A percentile compares a stretch with the other conserved stretches of the same genome.
phyloP scores from a whole-genome alignment of 2,113 vertebrate species.

The Athene cunicularia region DNA sequence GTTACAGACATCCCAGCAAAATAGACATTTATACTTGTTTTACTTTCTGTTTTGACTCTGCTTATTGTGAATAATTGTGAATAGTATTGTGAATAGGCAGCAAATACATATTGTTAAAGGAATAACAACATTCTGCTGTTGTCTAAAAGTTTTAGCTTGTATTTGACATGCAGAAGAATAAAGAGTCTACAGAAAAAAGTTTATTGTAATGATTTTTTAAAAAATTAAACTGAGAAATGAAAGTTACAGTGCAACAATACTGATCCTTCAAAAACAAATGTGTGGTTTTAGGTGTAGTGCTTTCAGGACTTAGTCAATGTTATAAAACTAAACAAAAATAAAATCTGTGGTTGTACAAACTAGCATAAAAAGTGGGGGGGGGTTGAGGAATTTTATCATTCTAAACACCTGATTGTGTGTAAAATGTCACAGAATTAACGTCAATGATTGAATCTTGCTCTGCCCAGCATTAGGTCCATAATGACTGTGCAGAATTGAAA shows the following conservation, averaged over 20 bases:
- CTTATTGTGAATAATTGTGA: background rate
- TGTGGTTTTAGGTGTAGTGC: background rate
- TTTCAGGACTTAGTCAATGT: background rate
- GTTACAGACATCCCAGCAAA: background rate
- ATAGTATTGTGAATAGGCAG: background rate
- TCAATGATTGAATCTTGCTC: background rate
- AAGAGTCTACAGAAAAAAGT: background rate
- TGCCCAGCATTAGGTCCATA: background rate
- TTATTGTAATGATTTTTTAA: background rate
- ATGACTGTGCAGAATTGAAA: background rate
- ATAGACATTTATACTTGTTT: background rate
- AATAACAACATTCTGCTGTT: background rate
- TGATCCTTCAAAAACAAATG: background rate
- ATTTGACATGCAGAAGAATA: background rate
- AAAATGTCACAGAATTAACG: background rate
- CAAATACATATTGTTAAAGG: background rate
- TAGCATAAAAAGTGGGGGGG: background rate
- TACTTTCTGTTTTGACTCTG: background rate
- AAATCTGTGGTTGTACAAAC: background rate
- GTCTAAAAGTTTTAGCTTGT: background rate
- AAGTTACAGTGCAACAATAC: background rate
- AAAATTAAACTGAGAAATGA: background rate
- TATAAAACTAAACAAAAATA: background rate
- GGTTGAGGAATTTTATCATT: background rate
- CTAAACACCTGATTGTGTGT: background rate